Evolutionary conservation across 2,797 vertebrate genomes (phyloP).

Genomic region (Potorous gilbertii): DNA sequence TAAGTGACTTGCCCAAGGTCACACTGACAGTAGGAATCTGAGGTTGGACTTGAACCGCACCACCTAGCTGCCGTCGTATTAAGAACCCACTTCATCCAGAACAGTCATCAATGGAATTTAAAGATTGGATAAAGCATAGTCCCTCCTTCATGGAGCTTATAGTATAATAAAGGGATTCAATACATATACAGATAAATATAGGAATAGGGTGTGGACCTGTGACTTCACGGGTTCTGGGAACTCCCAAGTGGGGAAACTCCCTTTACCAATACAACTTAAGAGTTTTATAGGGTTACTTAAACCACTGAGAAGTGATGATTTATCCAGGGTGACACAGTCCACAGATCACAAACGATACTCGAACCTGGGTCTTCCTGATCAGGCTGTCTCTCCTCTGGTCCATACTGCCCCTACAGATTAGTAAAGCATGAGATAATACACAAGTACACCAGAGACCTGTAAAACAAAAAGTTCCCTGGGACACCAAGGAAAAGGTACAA

Average conservation of each 20-base stretch:
- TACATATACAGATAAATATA: not conserved
- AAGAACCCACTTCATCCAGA: not conserved
- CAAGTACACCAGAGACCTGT: not conserved
- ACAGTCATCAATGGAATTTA: not conserved
- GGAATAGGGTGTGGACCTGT: not conserved
- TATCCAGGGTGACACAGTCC: not conserved
- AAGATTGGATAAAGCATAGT: not conserved
- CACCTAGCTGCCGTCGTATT: not conserved
- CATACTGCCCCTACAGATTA: not conserved
- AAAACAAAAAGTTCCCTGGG: not conserved
- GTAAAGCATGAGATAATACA: not conserved
- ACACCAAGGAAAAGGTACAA: not conserved
- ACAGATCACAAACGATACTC: not conserved
- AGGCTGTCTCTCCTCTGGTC: not conserved
- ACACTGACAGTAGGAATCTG: not conserved
- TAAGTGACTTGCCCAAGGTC: not conserved
- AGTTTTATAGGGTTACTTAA: not conserved
- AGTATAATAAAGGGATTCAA: not conserved
- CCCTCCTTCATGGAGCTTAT: not conserved
- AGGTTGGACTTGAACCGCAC: not conserved
- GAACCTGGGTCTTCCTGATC: not conserved
- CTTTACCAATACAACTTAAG: not conserved
- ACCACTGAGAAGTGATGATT: not conserved
- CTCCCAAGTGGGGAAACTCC: not conserved
- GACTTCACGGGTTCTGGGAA: not conserved